Evolutionary conservation across 2,797 vertebrate genomes (phyloP).

Genomic region (Scyliorhinus canicula): DNA sequence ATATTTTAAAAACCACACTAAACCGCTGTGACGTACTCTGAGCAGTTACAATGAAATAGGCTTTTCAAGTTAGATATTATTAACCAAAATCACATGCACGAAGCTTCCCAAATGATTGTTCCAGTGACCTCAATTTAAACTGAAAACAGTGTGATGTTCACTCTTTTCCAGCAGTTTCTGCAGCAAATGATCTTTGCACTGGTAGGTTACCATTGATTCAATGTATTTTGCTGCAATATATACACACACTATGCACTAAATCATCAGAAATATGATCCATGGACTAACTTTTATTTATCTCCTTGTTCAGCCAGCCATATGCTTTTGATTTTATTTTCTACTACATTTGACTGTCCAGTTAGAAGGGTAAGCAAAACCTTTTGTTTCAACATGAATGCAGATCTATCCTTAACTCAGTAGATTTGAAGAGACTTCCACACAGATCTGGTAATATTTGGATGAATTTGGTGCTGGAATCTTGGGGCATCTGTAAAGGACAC

Average conservation of each 20-base stretch:
- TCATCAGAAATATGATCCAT: neutral
- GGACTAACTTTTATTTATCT: neutral
- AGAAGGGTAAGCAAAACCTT: neutral
- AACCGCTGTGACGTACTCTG: neutral
- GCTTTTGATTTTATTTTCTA: neutral
- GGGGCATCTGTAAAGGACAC: too few species aligned
- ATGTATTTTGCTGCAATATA: constrained; percentile 31
- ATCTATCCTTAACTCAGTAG: neutral
- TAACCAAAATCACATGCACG: neutral
- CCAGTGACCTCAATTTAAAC: constrained; percentile 1
- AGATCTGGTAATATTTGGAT: neutral
- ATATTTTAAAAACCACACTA: neutral
- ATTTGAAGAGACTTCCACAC: neutral
- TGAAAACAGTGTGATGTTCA: neutral
- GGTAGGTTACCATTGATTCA: neutral
- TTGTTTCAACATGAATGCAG: neutral
- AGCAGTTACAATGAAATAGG: neutral
- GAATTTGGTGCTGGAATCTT: neutral
- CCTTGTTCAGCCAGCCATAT: neutral
- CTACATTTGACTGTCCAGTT: neutral
- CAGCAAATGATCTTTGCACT: neutral
- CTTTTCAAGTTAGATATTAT: neutral
- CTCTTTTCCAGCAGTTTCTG: constrained; percentile 14
- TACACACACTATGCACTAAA: constrained; percentile 2
- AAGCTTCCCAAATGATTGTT: neutral